Base-by-base conservation (phyloP, 2,113 vertebrate genomes). In the Fregata magnificens region DNA sequence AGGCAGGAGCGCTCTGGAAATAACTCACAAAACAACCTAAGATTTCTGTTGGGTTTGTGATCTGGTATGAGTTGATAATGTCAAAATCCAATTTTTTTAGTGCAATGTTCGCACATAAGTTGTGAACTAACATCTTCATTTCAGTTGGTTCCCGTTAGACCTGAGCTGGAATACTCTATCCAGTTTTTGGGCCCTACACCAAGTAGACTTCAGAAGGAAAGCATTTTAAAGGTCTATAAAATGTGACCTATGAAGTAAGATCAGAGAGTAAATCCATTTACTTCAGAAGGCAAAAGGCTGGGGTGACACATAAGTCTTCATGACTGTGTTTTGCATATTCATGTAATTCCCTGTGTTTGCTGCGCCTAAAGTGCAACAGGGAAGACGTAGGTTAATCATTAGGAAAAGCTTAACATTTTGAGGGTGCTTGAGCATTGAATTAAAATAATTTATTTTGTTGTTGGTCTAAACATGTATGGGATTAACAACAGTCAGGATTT, bases 81-180 rank as follows among this genome's bases (percentile, higher is more conserved):
- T 53, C 29, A 83, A 62, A 76, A 58, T 45, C 24, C 36, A 45
- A 2, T 11, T 62, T 36, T 65, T 76, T 16, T 45, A 36, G 21
- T 78, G n/a, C 26, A 78, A 0, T 31, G 11, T 34, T 87, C 0
- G 3, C 29, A 19, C 2, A 0, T 7, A 45, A 81, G 61, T 69
- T 70, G 38, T 52, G 34, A 81, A 32, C 29, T 7, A 65, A 15
- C 55, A 17, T 38, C 49, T 58, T 29, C 5, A 32, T 26, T 65
- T 76, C 21, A 17, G 17, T 12, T 76, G 56, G 10, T 52, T 82
- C 34, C 82, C n/a, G 24, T 52, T 81, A 16, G 11, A 56, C 44
- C 45, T 45, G 47, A 76, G 42, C 69, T 70, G 44, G 59, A 86
- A 65, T 56, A 44, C 36, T 77, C n/a, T 70, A 2, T 52, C 29